These are phyloP conservation scores for Apodemia mormo DNA, from an alignment of 2,888 invertebrate species.

Conservation along the genomic window DNA sequence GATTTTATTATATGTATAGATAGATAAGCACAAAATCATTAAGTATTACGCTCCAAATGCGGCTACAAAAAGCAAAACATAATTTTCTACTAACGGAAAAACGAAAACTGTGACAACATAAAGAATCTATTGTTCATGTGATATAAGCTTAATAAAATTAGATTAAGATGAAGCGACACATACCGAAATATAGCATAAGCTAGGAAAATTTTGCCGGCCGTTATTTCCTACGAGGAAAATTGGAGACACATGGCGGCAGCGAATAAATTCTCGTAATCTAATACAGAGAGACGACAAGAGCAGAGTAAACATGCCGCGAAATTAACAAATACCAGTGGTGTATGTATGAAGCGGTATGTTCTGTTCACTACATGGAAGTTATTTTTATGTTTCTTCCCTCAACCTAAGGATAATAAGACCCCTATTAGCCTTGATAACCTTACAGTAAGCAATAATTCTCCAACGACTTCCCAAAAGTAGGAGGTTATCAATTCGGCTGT, in stretches of 20 bases:
- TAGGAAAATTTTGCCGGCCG: slow-evolving; percentile 23
- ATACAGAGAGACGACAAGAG: slow-evolving; percentile 51
- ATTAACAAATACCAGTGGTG: slow-evolving; percentile 57
- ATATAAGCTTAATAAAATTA: slow-evolving; percentile 15
- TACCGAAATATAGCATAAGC: slow-evolving; percentile 11
- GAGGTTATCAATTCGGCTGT: too few relatives aligned
- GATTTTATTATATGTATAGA: too few relatives aligned
- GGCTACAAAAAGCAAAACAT: neutral
- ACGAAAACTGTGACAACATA: neutral
- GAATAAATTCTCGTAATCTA: slow-evolving; percentile 67
- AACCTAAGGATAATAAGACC: too few relatives aligned
- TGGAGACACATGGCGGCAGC: slow-evolving; percentile 45
- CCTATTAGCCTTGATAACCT: too few relatives aligned
- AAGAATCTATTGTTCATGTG: slow-evolving; percentile 13
- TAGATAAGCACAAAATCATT: neutral
- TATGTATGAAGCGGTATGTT: neutral
- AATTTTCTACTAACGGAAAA: neutral
- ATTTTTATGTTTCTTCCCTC: neutral
- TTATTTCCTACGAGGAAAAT: slow-evolving; percentile 31
- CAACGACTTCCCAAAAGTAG: too few relatives aligned
- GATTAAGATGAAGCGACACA: slow-evolving; percentile 8
- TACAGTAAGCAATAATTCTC: too few relatives aligned
- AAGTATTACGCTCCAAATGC: neutral
- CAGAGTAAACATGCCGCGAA: slow-evolving; percentile 58
- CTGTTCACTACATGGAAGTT: neutral